Base-by-base conservation (phyloP, 1,140 invertebrate species). In the Xylocopa sonorina region DNA sequence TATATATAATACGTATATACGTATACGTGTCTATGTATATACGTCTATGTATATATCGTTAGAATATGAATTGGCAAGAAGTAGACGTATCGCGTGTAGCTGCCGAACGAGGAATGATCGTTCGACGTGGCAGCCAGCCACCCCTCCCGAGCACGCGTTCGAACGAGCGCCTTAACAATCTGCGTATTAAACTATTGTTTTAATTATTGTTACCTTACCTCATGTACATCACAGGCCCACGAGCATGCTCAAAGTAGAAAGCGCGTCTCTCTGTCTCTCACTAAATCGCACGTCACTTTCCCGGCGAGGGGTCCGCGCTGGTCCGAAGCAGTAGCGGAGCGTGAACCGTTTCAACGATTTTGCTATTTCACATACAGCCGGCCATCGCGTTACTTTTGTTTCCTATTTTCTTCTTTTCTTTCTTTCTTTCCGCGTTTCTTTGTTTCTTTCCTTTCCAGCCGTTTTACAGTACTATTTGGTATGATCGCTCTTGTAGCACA, bases 401-500 rank as follows among this genome's bases (percentile, higher is more conserved):
- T n/a, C n/a, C n/a, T n/a, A n/a, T 51, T 51, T 5, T n/a, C n/a
- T 51, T 12, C 18, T 34, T 5, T 34, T 18, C 14, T 24, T 41
- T 16, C 5, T 4, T 43, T 7, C 24, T 43, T 18, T 6, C n/a
- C 12, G 34, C 14, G 53, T 62, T 67, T 16, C 24, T 43, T 77
- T 29, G 55, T 62, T 21, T 72, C 82, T 73, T 83, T 82, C 69
- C n/a, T n/a, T n/a, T n/a, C 76, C 71, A 63, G 48, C 58, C 75
- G 67, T 87, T 55, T 75, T 85, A 34, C 86, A 83, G 81, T 89
- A 89, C 83, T 92, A 92, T 91, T 92, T 92, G 90, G 90, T 91
- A 91, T 88, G 84, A 91, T 89, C 88, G 87, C 88, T 89, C 84
- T 89, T 88, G 86, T 87, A 89, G 87, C 90, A n/a, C n/a, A 92